Conservation (phyloP, 2,113 vertebrate species). For the Ophiodon elongatus region DNA sequence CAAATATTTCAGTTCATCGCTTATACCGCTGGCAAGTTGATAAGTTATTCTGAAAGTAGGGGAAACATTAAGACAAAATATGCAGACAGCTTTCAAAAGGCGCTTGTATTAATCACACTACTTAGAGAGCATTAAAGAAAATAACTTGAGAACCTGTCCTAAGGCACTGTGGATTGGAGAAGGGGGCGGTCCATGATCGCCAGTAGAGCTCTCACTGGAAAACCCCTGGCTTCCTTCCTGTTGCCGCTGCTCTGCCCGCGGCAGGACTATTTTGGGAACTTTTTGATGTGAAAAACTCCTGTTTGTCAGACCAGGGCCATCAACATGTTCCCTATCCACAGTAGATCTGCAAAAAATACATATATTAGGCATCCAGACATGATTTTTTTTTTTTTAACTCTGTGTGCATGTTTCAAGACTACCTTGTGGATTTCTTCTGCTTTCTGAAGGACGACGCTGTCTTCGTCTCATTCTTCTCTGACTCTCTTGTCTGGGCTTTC, state of each 20-base stretch:
- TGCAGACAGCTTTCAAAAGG: not conserved
- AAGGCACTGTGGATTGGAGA: slow-evolving; percentile 81
- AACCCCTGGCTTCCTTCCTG: slow-evolving; percentile 35
- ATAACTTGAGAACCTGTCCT: slow-evolving; percentile 72
- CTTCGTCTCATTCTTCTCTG: slow-evolving; percentile 43
- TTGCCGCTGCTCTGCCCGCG: slow-evolving; percentile 32
- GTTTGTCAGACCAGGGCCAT: slow-evolving; percentile 21
- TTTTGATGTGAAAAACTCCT: slow-evolving; percentile 37
- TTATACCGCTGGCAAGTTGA: not conserved
- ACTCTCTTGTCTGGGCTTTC: slow-evolving; percentile 28
- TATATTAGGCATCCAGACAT: not conserved
- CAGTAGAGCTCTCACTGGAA: slow-evolving; percentile 22
- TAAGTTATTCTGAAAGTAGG: not conserved
- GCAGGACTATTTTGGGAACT: slow-evolving; percentile 42
- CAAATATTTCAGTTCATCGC: not conserved
- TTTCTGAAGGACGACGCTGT: slow-evolving; percentile 19
- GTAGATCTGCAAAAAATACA: slow-evolving; percentile 27
- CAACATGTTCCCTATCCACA: slow-evolving; percentile 2
- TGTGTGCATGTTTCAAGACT: not conserved
- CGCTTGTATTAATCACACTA: not conserved
- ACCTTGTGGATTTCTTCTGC: slow-evolving; percentile 76
- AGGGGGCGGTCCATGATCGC: slow-evolving; percentile 41
- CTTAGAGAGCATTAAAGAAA: not conserved
- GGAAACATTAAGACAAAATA: not conserved
- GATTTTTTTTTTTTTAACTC: not conserved